phyloP scores from a whole-genome alignment of 2,113 vertebrate species.

The Zosterops japonicus region DNA sequence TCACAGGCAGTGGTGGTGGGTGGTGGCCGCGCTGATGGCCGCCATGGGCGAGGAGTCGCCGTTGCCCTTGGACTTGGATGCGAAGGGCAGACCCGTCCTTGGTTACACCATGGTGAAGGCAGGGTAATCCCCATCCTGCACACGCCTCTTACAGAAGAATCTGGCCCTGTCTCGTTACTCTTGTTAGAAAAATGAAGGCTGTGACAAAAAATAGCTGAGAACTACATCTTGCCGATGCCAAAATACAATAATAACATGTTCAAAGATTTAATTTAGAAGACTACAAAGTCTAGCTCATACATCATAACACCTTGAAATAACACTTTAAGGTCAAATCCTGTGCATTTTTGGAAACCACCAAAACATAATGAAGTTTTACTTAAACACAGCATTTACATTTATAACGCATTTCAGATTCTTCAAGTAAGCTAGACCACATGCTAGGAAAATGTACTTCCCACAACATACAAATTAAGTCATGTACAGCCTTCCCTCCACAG shows the following conservation, averaged over 20 bases:
- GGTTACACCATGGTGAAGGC: not conserved
- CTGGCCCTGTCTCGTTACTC: conserved; percentile 35
- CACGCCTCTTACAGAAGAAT: conserved; percentile 43
- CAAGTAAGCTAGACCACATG: conserved; percentile 47
- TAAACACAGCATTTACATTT: conserved; percentile 67
- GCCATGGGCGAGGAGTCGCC: fast-evolving
- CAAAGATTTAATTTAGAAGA: conserved; percentile 72
- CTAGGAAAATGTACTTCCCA: conserved; percentile 54
- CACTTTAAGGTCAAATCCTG: conserved; percentile 52
- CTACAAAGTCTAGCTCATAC: conserved; percentile 66
- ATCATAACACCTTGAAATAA: conserved; percentile 63
- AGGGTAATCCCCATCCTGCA: conserved; percentile 17
- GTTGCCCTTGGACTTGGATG: not conserved
- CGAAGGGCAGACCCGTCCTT: fast-evolving
- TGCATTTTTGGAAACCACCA: conserved; percentile 58
- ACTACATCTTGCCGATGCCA: conserved; percentile 62
- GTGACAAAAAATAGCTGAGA: conserved; percentile 61
- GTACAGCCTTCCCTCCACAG: conserved; percentile 3
- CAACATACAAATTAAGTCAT: conserved; percentile 63
- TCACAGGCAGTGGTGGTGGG: not conserved
- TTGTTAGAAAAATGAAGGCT: conserved; percentile 53
- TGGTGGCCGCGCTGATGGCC: fast-evolving
- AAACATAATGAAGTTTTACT: conserved; percentile 65
- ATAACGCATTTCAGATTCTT: conserved; percentile 58
- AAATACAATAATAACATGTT: conserved; percentile 70